These are phyloP conservation scores for Pachyrhynchus sulphureomaculatus DNA, from an alignment of 1,140 invertebrate genomes.

Conservation along the genomic window DNA sequence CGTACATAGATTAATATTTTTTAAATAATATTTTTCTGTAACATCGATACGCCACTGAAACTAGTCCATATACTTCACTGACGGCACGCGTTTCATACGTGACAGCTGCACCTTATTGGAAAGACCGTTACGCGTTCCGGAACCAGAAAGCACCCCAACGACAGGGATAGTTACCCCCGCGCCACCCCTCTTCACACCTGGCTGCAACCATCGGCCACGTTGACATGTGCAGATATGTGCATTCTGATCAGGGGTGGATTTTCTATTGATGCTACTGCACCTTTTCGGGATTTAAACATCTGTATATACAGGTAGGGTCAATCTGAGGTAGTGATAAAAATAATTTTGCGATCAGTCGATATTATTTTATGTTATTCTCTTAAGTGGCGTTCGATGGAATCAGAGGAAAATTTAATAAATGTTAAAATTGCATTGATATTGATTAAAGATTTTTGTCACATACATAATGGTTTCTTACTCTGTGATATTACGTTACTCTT, in stretches of 20 bases:
- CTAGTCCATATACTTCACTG: conserved; percentile 17
- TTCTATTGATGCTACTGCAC: background rate
- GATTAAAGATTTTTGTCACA: no score
- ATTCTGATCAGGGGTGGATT: conserved; percentile 11
- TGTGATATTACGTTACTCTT: no score
- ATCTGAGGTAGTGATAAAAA: background rate
- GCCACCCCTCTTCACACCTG: conserved; percentile 26
- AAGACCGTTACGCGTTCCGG: conserved; percentile 35
- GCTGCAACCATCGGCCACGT: conserved; percentile 22
- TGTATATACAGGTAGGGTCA: background rate
- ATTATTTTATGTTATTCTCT: no score
- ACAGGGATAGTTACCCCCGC: conserved; percentile 19
- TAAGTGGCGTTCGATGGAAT: no score
- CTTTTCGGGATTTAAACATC: conserved; percentile 21
- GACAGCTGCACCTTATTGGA: conserved; percentile 35
- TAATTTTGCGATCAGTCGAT: no score
- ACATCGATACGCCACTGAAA: conserved; percentile 4
- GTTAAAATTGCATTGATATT: no score
- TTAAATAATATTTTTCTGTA: no score
- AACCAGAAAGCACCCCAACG: conserved; percentile 12
- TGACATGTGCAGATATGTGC: conserved; percentile 39
- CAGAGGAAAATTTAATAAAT: no score
- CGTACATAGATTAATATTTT: no score
- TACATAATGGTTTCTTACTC: no score
- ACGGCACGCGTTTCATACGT: conserved; percentile 32